Evolutionary conservation across 2,113 vertebrate species (phyloP).

Genomic region (Picathartes gymnocephalus): DNA sequence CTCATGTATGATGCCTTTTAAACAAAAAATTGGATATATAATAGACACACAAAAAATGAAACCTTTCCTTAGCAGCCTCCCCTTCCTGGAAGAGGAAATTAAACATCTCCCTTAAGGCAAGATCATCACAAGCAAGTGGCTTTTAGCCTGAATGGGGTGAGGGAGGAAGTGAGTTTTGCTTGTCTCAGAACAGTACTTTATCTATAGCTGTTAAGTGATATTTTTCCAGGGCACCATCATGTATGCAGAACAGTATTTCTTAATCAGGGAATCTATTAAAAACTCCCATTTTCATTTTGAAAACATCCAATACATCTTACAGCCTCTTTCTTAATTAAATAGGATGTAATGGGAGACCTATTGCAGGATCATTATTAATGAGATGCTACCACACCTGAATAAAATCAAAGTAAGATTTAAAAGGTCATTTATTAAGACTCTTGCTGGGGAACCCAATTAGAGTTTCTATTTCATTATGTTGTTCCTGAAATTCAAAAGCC

Average conservation of each 20-base stretch:
- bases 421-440: conserved; percentile 32
- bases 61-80: neutral
- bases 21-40: conserved; percentile 1
- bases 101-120: neutral
- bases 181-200: neutral
- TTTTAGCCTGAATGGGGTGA: neutral
- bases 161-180: neutral
- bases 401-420: conserved; percentile 46
- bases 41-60: neutral
- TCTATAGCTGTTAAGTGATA: neutral
- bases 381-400: conserved; percentile 18
- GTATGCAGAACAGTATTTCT: neutral
- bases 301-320: conserved; percentile 36
- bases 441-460: conserved; percentile 22
- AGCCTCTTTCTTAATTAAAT: conserved; percentile 39
- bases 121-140: neutral
- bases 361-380: neutral
- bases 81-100: neutral
- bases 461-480: neutral
- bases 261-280: conserved; percentile 38
- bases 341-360: neutral
- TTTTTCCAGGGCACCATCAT: conserved; percentile 8
- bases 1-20: conserved; percentile 71
- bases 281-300: neutral
- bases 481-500: conserved; percentile 15